Percentiles rank a stretch among this genome's conserved stretches.
These are phyloP conservation scores for Bergia puertoricense DNA, from an alignment of 92 coral and sea anemone genomes.

Conservation along the genomic window DNA sequence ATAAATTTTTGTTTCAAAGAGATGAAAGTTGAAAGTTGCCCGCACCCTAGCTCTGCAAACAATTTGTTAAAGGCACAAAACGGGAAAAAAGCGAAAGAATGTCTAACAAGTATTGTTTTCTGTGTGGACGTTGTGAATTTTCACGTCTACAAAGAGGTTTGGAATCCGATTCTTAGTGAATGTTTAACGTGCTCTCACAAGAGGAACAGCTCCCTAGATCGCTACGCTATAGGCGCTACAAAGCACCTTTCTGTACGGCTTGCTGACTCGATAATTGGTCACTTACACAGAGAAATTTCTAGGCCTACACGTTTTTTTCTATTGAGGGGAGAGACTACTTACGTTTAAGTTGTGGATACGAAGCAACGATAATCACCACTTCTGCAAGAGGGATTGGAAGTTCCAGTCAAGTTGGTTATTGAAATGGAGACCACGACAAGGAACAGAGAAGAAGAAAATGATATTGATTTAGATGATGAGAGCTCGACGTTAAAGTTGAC, in stretches of 20 bases:
- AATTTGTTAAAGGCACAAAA: neutral
- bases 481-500: no score
- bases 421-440: slow-evolving; percentile 22
- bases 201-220: neutral
- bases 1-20: no score
- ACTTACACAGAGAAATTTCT: slow-evolving; percentile 41
- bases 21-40: no score
- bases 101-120: neutral
- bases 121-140: neutral
- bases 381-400: slow-evolving; percentile 16
- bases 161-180: neutral
- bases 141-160: neutral
- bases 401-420: slow-evolving; percentile 16
- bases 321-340: neutral
- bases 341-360: neutral
- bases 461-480: no score
- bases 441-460: neutral
- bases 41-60: no score
- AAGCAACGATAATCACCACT: slow-evolving; percentile 19
- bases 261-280: slow-evolving; percentile 29
- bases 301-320: slow-evolving; percentile 29
- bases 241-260: slow-evolving; percentile 29
- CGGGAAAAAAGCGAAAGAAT: no score
- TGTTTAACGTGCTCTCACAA: neutral
- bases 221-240: slow-evolving; percentile 36